Base-by-base conservation (phyloP, 2,797 vertebrate genomes). In the Smutsia gigantea region DNA sequence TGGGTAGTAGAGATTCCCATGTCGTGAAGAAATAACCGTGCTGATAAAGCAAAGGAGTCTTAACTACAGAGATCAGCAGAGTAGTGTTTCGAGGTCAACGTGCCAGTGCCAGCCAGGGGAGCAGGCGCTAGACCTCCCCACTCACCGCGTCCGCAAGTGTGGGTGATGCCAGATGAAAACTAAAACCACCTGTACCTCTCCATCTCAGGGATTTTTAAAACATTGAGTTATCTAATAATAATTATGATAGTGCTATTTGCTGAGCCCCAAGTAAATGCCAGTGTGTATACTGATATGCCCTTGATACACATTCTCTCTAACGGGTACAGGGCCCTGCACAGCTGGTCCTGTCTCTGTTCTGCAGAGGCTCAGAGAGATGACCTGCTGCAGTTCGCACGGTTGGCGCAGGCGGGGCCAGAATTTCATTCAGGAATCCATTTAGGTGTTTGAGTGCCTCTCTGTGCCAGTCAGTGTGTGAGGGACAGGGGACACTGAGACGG, bases 321-420 rank as follows among this genome's bases (percentile, higher is more conserved):
- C 0, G 57, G 79, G n/a, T 4, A 9, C 7, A 7, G 15, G 10
- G 29, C 34, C 72, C n/a, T 2, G 0, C n/a, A 2, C 66, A 34
- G 5, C 79, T 68, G 39, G 15, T 27, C 0, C 9, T 21, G 11
- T 34, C 11, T 15, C 37, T 2, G 31, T 34, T 57, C 39, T 39
- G 5, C 18, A 17, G 61, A 42, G 7, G 18, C 42, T 39, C 31
- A 11, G 42, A 39, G 53, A 39, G 9, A 13, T 1, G 4, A 11
- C 66, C 31, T 49, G 59, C 72, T 15, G 53, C 12, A 53, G 39
- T 53, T 25, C 23, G 11, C 25, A 1, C 1, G 5, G n/a, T 51
- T 15, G 69, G 31, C 17, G 0, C 7, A 5, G 25, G 10, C 18
- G 7, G 53, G n/a, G 84, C 66, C n/a, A 27, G n/a, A 11, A 21